A percentile compares a stretch with the other conserved stretches of the same genome.
phyloP scores from a whole-genome alignment of 2,797 vertebrate species.

The Sylvilagus floridanus region DNA sequence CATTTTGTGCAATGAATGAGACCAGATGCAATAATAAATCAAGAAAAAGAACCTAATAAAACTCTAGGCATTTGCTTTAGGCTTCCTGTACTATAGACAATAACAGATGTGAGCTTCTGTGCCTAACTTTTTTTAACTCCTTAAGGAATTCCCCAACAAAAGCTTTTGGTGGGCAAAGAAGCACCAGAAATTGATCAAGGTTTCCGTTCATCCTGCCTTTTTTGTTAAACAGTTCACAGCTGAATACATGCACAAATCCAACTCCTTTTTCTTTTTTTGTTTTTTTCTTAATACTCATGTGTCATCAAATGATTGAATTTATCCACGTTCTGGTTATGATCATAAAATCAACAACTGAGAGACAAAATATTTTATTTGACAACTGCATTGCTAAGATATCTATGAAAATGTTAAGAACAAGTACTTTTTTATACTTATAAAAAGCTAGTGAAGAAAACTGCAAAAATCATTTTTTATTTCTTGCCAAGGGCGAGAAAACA shows the following conservation, averaged over 20 bases:
- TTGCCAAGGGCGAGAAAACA: conserved; percentile 65
- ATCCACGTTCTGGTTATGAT: neutral
- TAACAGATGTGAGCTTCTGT: conserved; percentile 42
- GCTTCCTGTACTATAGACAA: conserved; percentile 16
- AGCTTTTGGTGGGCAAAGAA: conserved; percentile 38
- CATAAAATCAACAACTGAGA: conserved; percentile 52
- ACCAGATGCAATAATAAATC: conserved; percentile 59
- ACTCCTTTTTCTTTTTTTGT: neutral
- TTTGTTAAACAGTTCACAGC: neutral
- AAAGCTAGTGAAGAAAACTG: conserved; percentile 71
- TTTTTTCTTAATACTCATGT: conserved; percentile 53
- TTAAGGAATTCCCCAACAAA: conserved; percentile 44
- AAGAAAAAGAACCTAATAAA: conserved; percentile 32
- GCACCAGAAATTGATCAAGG: neutral
- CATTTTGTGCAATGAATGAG: conserved; percentile 59
- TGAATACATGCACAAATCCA: neutral
- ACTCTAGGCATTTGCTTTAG: conserved; percentile 33
- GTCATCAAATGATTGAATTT: conserved; percentile 57
- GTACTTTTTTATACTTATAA: conserved; percentile 67
- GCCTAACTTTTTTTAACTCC: neutral
- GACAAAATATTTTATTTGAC: conserved; percentile 48
- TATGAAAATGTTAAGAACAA: conserved; percentile 73
- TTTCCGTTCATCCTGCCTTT: neutral
- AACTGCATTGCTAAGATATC: conserved; percentile 64
- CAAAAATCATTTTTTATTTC: conserved; percentile 69